These are phyloP conservation scores for Lumbricus terrestris DNA, from an alignment of 2,888 invertebrate genomes.

Conservation along the genomic window DNA sequence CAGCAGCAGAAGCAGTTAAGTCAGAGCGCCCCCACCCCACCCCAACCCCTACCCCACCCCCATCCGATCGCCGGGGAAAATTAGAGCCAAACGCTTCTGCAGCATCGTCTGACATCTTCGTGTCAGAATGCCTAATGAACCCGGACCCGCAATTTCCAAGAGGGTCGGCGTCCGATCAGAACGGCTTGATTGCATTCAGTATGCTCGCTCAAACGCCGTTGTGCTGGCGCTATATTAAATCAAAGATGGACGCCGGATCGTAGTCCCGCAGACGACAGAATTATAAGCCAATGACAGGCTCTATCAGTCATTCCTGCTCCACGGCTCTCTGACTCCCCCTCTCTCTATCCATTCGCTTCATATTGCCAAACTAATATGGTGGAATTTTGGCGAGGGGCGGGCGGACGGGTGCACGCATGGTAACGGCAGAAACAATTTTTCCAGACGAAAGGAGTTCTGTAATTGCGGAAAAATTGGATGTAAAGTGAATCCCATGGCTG, in stretches of 20 bases:
- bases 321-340: neutral
- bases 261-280: neutral
- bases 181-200: neutral
- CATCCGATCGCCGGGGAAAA: neutral
- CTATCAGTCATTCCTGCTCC: neutral
- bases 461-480: neutral
- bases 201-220: neutral
- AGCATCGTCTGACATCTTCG: neutral
- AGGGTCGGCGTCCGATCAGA: neutral
- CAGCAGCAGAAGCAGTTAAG: neutral
- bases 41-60: too few relatives aligned
- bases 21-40: neutral
- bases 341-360: neutral
- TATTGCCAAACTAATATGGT: neutral
- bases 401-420: neutral
- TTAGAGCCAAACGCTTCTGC: neutral
- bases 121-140: conserved; percentile 3
- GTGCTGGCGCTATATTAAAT: neutral
- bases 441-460: neutral
- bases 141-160: neutral
- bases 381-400: too few relatives aligned
- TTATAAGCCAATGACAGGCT: conserved; percentile 3
- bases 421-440: neutral
- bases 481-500: neutral
- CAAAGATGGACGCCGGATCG: conserved; percentile 3